Conservation (phyloP, 2,888 invertebrate genomes). For the Ariolimax columbianus region DNA sequence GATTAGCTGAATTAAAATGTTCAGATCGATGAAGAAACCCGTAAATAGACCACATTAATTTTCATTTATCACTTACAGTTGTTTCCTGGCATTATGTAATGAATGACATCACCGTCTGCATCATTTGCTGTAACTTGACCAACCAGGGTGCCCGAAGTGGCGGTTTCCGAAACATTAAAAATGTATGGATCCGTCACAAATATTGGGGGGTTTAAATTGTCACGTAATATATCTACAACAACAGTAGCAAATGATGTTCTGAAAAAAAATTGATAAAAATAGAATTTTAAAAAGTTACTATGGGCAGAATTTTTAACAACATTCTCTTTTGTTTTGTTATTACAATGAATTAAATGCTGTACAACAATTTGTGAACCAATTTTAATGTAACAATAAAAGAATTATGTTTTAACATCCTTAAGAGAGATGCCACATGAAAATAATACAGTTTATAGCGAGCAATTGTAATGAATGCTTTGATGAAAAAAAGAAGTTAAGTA, state of each 20-base stretch:
- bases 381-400: no score
- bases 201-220: constrained; percentile 45
- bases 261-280: not conserved
- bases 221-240: constrained; percentile 36
- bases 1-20: no score
- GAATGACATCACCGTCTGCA: constrained; percentile 52
- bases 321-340: no score
- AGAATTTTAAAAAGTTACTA: not conserved
- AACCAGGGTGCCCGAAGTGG: constrained; percentile 31
- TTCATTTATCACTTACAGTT: not conserved
- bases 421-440: no score
- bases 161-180: constrained; percentile 52
- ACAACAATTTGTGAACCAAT: no score
- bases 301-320: not conserved
- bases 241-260: constrained; percentile 32
- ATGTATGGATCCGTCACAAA: constrained; percentile 33
- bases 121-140: constrained; percentile 53
- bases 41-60: no score
- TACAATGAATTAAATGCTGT: no score
- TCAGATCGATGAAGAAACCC: no score
- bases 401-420: no score
- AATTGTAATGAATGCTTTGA: no score
- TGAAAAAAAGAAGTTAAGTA: no score
- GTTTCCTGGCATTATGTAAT: constrained; percentile 35
- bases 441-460: no score